Conservation (phyloP, 2,113 vertebrate species). For the Carlito syrichta region DNA sequence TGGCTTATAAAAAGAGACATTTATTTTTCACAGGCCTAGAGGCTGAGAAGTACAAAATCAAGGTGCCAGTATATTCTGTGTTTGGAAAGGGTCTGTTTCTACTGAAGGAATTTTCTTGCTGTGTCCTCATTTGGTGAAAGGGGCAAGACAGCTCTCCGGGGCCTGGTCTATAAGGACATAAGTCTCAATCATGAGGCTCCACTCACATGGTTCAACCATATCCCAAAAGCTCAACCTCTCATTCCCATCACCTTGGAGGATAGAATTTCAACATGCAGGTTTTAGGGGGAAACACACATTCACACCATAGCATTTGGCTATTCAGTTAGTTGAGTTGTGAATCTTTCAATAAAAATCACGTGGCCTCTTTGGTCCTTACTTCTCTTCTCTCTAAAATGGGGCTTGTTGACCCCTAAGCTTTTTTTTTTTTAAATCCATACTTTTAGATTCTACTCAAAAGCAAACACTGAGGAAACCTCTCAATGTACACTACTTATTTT, state of each 20-base stretch:
- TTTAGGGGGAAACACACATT: neutral
- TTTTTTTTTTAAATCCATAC: neutral
- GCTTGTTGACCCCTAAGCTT: neutral
- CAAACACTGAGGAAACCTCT: neutral
- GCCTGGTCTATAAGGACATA: neutral
- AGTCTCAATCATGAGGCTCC: neutral
- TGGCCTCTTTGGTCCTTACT: neutral
- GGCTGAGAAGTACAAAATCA: neutral
- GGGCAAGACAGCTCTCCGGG: neutral
- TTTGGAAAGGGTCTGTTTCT: neutral
- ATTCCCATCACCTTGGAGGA: neutral
- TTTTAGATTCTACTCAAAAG: neutral
- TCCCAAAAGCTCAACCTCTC: neutral
- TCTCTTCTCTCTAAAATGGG: neutral
- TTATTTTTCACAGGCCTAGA: neutral
- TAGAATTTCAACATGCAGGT: neutral
- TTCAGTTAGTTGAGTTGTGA: neutral
- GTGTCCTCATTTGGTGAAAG: fast-evolving
- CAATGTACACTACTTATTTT: neutral
- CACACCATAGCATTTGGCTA: neutral
- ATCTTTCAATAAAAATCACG: neutral
- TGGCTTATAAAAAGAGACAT: neutral
- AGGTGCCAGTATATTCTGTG: neutral
- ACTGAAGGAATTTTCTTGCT: neutral
- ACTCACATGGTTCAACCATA: too few relatives aligned